Base-by-base conservation (phyloP, 2,888 invertebrate genomes). In the Agrypnus murinus region DNA sequence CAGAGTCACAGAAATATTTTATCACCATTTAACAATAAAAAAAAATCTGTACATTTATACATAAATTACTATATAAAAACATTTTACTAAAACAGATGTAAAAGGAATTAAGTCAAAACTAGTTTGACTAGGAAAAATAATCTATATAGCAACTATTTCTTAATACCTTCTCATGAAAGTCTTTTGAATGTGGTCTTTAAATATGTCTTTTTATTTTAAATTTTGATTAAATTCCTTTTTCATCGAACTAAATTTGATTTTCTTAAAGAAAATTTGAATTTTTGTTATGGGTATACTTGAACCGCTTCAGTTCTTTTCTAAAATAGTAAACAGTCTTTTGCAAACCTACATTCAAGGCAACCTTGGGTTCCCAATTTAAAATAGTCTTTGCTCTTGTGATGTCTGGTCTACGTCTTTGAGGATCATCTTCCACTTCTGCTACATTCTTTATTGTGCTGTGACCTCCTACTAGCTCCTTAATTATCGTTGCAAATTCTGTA, bases 321-420 rank as follows among this genome's bases (percentile, higher is more conserved):
- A 99, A 99, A 85, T 98, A 99, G 71, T 94, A 92, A 70, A 99
- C 95, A 32, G 99, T 99, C 86, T 92, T 93, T 79, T 93, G 91
- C 10, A 99, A 89, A 25, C 99, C 99, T 68, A 92, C 91, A 84
- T 92, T 90, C 78, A 99, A 87, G 1, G 93, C 89, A 10, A 96
- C 95, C 88, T 93, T 95, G 7, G 99, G 99, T 81, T 93, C 90
- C 99, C 99, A 99, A 72, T 93, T 90, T 10, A 99, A 88, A 80
- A 92, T 90, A 69, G 90, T 90, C 80, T 93, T 93, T 2, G 99
- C 99, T 66, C 95, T 87, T 0, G 91, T 90, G 77, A 99, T 99
- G 84, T 99, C 97, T 0, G 99, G 99, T 77, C 94, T 92, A 53
- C 99, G 89, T 73, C 96, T 88, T 83, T 97, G 96, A 0, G 99